Base-by-base conservation (phyloP, 2,888 invertebrate species). In the Petrolisthes manimaculis region DNA sequence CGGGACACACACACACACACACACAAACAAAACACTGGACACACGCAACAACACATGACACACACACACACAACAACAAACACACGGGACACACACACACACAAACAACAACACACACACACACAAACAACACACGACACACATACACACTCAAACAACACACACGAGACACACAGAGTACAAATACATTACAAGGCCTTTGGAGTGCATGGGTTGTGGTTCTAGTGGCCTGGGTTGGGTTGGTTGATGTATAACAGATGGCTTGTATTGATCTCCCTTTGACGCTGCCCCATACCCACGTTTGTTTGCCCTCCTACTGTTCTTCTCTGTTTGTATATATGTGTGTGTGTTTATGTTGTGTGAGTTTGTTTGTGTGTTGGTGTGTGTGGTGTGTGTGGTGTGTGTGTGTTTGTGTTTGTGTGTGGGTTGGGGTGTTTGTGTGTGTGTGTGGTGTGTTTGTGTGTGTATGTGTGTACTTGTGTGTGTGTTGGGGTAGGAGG, bases 221-320 rank as follows among this genome's bases (percentile, higher is more conserved):
- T 12, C 71, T 71, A n/a, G 71, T 71, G 18, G n/a, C 14, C 61
- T 61, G 71, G 71, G 71, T 71, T 6, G 8, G 81, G 81, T 54
- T 54, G 14, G n/a, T 78, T 54, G 53, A 78, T 54, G 81, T 81
- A 67, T 81, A 67, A 67, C 81, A 81, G 81, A 81, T 81, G 81
- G 81, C 81, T 24, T 37, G 67, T 51, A 81, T 81, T 51, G 81
- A 81, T 81, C 67, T 53, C 53, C 12, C 9, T 71, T n/a, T 71
- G 12, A 18, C 67, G 18, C 81, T 21, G 37, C 21, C 67, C 78
- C 37, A 81, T 81, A 37, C 24, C 61, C 67, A 61, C 24, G 81
- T 67, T 81, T 81, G 81, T 81, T 81, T 81, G 53, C 61, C 37
- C 56, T 37, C 37, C 67, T 51, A 18, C 5, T 9, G 18, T 53